phyloP scores from a whole-genome alignment of 2,113 vertebrate species.

The Colius striatus region DNA sequence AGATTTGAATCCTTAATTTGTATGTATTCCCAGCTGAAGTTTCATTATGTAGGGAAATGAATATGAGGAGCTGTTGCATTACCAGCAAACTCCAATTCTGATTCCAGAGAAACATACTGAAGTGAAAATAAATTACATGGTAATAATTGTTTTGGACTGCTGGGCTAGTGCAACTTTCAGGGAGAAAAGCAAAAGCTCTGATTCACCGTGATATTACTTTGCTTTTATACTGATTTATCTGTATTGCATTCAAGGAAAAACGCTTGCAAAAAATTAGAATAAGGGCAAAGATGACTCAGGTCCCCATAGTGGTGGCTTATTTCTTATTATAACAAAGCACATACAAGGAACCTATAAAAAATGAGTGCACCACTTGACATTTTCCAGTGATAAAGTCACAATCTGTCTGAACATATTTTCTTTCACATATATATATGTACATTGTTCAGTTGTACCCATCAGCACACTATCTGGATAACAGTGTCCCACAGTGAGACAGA shows the following conservation, averaged over 20 bases:
- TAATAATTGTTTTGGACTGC: constrained; percentile 45
- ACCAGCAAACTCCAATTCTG: constrained; percentile 9
- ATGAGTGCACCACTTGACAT: neutral
- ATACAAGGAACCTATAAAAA: constrained; percentile 21
- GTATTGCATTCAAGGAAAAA: constrained; percentile 26
- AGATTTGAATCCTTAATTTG: constrained; percentile 50
- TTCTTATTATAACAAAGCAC: neutral
- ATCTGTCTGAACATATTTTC: neutral
- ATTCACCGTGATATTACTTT: constrained; percentile 12
- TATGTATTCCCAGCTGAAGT: constrained; percentile 38
- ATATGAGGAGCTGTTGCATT: constrained; percentile 11
- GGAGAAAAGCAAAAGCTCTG: constrained; percentile 45
- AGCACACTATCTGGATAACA: neutral
- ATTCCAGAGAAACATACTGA: constrained; percentile 39
- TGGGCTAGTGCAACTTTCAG: constrained; percentile 19
- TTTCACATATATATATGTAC: constrained; percentile 9
- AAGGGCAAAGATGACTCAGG: constrained; percentile 39
- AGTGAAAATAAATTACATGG: constrained; percentile 40
- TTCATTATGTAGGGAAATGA: constrained; percentile 37
- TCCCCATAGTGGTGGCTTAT: neutral
- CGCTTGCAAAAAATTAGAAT: constrained; percentile 17
- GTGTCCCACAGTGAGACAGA: neutral
- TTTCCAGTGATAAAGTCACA: constrained; percentile 8
- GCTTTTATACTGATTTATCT: constrained; percentile 20
- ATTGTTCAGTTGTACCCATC: neutral